Percentiles rank a stretch among this genome's conserved stretches.
Evolutionary conservation across 2,888 invertebrate species (phyloP).

Genomic region (Nineta flava): DNA sequence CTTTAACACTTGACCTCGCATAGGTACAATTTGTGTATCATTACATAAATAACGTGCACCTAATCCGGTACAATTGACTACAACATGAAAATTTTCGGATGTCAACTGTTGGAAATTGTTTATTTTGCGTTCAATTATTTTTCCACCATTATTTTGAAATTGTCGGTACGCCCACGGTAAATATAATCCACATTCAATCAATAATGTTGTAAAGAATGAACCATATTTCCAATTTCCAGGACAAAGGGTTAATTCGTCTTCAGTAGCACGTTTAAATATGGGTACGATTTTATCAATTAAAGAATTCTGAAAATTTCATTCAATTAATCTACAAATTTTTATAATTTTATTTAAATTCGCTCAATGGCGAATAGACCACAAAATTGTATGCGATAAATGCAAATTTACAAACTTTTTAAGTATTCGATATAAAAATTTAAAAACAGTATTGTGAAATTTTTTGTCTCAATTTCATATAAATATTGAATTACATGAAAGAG

Average conservation of each 20-base stretch:
- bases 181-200: conserved; percentile 56
- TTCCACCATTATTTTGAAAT: conserved; percentile 44
- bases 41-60: conserved; percentile 63
- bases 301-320: conserved; percentile 40
- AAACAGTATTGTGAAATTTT: background rate
- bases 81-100: conserved; percentile 42
- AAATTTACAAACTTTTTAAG: no score
- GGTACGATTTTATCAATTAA: conserved; percentile 63
- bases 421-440: background rate
- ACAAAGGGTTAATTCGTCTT: conserved; percentile 57
- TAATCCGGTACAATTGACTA: conserved; percentile 76
- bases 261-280: conserved; percentile 50
- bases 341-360: background rate
- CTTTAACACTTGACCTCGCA: conserved; percentile 72
- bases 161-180: conserved; percentile 63
- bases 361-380: no score
- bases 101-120: conserved; percentile 42
- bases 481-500: no score
- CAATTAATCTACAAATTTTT: background rate
- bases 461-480: no score
- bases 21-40: conserved; percentile 58
- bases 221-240: conserved; percentile 70
- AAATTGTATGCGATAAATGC: no score
- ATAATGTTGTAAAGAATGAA: conserved; percentile 60
- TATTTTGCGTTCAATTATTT: conserved; percentile 37